Evolutionary conservation across 1,140 invertebrate genomes (phyloP), one percentile per base, ranked within the genome.

Genomic region (Zaprionus africanus): DNA sequence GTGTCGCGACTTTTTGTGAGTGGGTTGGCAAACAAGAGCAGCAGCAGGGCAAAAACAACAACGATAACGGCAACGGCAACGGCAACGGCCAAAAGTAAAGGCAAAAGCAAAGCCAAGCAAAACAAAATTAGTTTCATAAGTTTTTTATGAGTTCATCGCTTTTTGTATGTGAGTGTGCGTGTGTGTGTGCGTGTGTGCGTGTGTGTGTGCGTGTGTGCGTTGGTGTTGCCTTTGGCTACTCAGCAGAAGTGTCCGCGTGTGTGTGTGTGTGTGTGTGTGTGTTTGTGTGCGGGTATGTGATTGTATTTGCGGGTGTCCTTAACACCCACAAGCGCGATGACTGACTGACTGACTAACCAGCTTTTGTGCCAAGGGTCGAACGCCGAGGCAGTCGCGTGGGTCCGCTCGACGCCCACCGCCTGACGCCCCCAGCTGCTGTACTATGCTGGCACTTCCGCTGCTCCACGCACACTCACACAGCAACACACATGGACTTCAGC

Each of bases 81-180:
- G 85, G 43, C 54, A 68, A 61, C 69, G 75, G 81, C 71, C 68
- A 79, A 82, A 87, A 82, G 82, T 83, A 86, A 86, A 86, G 74
- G 72, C 83, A 87, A 82, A 82, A 82, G 77, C 83, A 88, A 88
- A 88, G 72, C 65, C 84, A 88, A 87, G 84, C 84, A 88, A 88
- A 88, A 88, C 85, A 84, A 88, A 88, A 88, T 88, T 88, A 88
- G 85, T 88, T 88, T 90, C 85, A 88, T 88, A 88, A 88, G 85
- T 88, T 88, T 88, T 88, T 88, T 88, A 88, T 88, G 85, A 90
- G 85, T 88, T 88, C 85, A 88, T 88, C 85, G 85, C 85, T 90
- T 90, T 88, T 88, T 84, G 73, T 87, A 63, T 88, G 66, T 69
- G 57, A 51, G 12, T 46, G 38, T 58, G 58, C 54, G 24, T 31